Base-by-base conservation (phyloP, 92 coral and sea anemone species). In the Scolanthus callimorphus region DNA sequence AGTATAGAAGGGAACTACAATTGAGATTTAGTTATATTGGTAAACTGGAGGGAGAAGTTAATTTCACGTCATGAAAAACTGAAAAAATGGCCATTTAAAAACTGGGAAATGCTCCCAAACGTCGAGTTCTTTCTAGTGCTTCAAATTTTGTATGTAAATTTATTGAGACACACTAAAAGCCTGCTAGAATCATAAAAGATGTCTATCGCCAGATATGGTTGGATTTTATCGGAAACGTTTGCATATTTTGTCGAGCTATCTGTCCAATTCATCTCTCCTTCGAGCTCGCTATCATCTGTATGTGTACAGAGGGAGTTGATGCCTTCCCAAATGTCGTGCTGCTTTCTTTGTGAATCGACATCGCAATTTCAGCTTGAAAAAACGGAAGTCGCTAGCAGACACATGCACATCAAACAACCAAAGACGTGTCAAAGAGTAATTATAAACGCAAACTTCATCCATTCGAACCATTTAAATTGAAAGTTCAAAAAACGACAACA, bases 391-490 rank as follows among this genome's bases (percentile, higher is more conserved):
- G 8, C 30, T 29, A 25, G 39, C 30, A 54, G 23, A 60, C 52
- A 60, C 25, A 60, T 60, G 27, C 27, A 25, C 34, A 25, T 66
- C 26, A 22, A 51, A n/a, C 27, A 24, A 47, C 39, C 37, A 39
- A 54, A 51, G 62, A 49, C 27, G 19, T 55, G 73, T 66, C 73
- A 66, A 53, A 66, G 51, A 49, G 62, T 66, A 66, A 66, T 66
- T 66, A 54, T 62, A 23, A 52, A 66, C 34, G 62, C 62, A 66
- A 66, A 66, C 73, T 66, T 25, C 4, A 38, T 1, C 71, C 57
- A 49, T 63, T 63, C 39, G 49, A 62, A 51, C 21, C 73, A 53
- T 66, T 66, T 24, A 12, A 4, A n/a, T 55, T 20, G 29, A 31
- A 34, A 47, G 27, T 39, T 59, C 11, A 11, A 15, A 6, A 34